These are phyloP conservation scores for Diorhabda sublineata DNA, from an alignment of 1,140 invertebrate genomes.

Conservation along the genomic window DNA sequence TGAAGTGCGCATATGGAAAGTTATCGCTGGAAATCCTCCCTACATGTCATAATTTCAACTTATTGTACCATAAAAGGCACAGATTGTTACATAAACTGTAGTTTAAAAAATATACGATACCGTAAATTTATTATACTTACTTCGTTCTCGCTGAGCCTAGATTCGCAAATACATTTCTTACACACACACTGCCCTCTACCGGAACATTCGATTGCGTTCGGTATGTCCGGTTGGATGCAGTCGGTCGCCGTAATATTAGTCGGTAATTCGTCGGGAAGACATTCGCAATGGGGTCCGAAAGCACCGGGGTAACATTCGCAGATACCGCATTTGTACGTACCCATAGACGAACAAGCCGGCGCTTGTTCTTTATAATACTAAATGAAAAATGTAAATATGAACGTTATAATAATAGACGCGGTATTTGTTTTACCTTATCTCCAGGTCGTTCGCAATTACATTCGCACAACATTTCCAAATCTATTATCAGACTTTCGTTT, in stretches of 20 bases:
- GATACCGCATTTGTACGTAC: conserved; percentile 66
- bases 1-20: no score
- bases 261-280: conserved; percentile 43
- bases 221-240: conserved; percentile 56
- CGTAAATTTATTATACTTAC: conserved; percentile 14
- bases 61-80: not conserved
- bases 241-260: conserved; percentile 26
- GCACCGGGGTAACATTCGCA: conserved; percentile 63
- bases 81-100: no score
- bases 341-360: conserved; percentile 48
- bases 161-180: conserved; percentile 58
- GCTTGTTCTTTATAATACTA: conserved; percentile 47
- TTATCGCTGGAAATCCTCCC: no score
- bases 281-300: conserved; percentile 69
- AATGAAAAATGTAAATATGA: not conserved
- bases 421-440: conserved; percentile 41
- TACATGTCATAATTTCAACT: not conserved
- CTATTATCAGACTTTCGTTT: conserved; percentile 66
- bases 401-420: not conserved
- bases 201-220: conserved; percentile 57
- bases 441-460: conserved; percentile 65
- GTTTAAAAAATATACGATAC: not conserved
- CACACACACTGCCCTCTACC: conserved; percentile 61
- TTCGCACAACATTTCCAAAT: conserved; percentile 68
- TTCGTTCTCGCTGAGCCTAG: conserved; percentile 40